These are phyloP conservation scores for Ancistrus triradiatus DNA, from an alignment of 2,113 vertebrate genomes.

Conservation along the genomic window DNA sequence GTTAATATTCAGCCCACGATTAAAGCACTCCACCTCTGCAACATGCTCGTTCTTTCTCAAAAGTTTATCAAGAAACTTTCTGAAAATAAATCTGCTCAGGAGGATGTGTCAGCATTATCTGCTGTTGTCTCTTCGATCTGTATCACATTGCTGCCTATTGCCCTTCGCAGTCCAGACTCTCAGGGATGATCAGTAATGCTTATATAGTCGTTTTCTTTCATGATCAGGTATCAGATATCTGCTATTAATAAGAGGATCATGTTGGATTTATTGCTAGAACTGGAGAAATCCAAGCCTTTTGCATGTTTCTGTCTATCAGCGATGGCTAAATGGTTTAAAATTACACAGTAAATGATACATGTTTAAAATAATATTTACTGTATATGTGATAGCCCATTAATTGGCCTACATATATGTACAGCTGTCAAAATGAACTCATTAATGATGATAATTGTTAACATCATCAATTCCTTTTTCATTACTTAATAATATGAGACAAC, in stretches of 20 bases:
- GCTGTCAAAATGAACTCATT: no score
- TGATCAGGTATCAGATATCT: conserved; percentile 28
- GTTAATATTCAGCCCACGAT: not conserved
- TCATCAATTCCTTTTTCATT: no score
- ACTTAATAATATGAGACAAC: no score
- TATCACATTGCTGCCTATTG: conserved; percentile 10
- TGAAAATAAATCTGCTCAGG: not conserved
- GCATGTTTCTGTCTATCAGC: conserved; percentile 22
- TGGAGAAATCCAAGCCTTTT: conserved; percentile 36
- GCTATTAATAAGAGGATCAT: conserved; percentile 20
- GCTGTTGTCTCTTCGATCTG: conserved; percentile 8
- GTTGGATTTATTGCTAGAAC: conserved; percentile 25
- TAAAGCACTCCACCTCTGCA: not conserved
- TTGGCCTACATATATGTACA: no score
- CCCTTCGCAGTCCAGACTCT: conserved; percentile 27
- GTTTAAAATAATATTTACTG: no score
- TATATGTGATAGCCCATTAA: no score
- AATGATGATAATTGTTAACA: no score
- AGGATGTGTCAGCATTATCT: not conserved
- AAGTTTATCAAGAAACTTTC: conserved; percentile 2
- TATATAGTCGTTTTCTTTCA: conserved; percentile 37
- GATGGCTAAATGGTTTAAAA: no score
- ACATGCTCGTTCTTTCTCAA: not conserved
- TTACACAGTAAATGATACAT: no score
- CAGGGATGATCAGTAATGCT: conserved; percentile 34